Evolutionary conservation across 2,797 vertebrate species (phyloP).

Genomic region (Tragopan temminckii): DNA sequence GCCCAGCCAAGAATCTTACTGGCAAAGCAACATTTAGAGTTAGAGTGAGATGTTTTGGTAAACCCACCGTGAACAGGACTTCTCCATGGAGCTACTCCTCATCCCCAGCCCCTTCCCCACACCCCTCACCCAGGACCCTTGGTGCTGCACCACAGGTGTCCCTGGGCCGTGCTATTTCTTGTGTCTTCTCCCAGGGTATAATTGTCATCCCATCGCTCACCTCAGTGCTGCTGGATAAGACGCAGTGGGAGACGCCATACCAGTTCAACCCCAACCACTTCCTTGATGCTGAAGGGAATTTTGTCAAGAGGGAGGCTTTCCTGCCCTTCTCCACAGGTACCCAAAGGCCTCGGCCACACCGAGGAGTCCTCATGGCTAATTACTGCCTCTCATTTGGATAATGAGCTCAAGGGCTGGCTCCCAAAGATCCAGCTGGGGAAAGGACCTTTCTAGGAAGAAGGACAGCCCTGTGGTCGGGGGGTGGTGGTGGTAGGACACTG

Average conservation of each 20-base stretch:
- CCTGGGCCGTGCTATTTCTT: neutral
- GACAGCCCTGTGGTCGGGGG: neutral
- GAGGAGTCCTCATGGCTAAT: neutral
- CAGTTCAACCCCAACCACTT: conserved; percentile 85
- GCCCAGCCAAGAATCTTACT: neutral
- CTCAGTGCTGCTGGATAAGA: conserved; percentile 81
- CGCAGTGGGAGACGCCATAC: conserved; percentile 80
- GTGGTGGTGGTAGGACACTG: neutral
- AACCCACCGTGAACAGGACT: neutral
- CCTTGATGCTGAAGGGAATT: conserved; percentile 76
- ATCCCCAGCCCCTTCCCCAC: neutral
- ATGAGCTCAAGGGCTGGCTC: neutral
- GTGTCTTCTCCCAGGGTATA: conserved; percentile 73
- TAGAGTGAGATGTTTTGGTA: neutral
- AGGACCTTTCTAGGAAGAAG: neutral
- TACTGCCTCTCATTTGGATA: neutral
- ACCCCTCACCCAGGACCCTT: neutral
- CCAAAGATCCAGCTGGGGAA: neutral
- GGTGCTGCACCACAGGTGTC: too few relatives aligned
- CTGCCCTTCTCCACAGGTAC: conserved; percentile 83
- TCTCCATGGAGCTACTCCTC: neutral
- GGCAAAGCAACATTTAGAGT: neutral
- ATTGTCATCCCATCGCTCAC: conserved; percentile 80
- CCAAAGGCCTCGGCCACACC: neutral
- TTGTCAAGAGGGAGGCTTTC: conserved; percentile 81